A percentile compares a stretch with the other conserved stretches of the same genome.
phyloP scores from a whole-genome alignment of 2,888 invertebrate genomes.

The Melipona beecheii region DNA sequence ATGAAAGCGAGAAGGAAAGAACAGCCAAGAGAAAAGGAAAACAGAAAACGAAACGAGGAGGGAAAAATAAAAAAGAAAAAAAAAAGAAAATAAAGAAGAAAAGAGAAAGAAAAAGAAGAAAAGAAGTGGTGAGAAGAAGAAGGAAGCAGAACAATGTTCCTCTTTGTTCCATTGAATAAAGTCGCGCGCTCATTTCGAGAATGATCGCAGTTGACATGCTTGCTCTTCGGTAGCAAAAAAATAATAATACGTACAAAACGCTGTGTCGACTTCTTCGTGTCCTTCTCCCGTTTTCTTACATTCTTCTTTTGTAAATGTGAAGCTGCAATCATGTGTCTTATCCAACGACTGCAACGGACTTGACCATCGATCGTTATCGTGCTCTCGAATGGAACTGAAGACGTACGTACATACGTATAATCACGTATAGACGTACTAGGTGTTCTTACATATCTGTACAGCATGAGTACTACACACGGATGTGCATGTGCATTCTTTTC shows the following conservation, averaged over 20 bases:
- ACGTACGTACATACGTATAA: too few relatives aligned
- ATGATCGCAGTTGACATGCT: slow-evolving; percentile 2
- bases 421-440: too few relatives aligned
- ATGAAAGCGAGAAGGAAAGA: neutral
- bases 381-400: slow-evolving; percentile 42
- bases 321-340: neutral
- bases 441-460: neutral
- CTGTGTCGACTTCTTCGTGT: slow-evolving; percentile 6
- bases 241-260: slow-evolving; percentile 52
- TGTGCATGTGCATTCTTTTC: too few relatives aligned
- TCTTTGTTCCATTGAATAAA: slow-evolving; percentile 32
- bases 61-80: neutral
- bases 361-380: slow-evolving; percentile 13
- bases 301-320: slow-evolving; percentile 31
- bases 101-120: neutral
- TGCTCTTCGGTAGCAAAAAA: slow-evolving; percentile 38
- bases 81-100: neutral
- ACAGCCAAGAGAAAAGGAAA: neutral
- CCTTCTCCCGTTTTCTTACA: neutral
- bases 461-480: too few relatives aligned
- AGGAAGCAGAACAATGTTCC: slow-evolving; percentile 7
- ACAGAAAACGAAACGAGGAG: neutral
- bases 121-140: neutral
- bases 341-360: neutral
- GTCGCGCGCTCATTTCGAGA: neutral